Evolutionary conservation across 1,140 invertebrate species (phyloP), one percentile per base, ranked within the genome.

Genomic region (Cotesia glomerata): DNA sequence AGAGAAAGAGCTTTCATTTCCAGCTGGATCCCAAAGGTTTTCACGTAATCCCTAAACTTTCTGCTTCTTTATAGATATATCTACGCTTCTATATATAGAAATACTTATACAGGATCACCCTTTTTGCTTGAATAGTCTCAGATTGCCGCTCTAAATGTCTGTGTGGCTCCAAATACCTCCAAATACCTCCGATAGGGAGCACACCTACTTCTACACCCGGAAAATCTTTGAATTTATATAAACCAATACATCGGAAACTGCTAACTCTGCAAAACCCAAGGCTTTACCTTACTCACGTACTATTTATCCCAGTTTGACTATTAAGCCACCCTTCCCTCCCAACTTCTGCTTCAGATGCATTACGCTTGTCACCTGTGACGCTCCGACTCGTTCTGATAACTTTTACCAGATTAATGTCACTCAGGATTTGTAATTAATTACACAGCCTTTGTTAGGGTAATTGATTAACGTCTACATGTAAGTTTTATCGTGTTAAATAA

Each of bases 31-130:
- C 45, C 69, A 71, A 45, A 26, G 69, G 69, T 71, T 71, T 63
- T 64, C 69, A 34, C 62, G 69, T 71, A 71, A 71, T 71, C 69
- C 62, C 69, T 62, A 71, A 64, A 71, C 61, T 71, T 71, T 56
- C 62, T 54, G 65, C 69, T 71, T 71, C 45, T 49, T 26, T 32
- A 32, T 9, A 45, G 49, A 63, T 32, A 26, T 26, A 26, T 26
- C 26, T 26, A 26, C 26, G 3, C 26, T n/a, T n/a, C 26, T 26
- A 26, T 26, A 26, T 26, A 26, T 26, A 26, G 2, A 26, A 2
- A 26, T 26, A 26, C 26, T 26, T 26, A 26, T 26, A 26, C n/a
- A 26, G 69, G 69, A 71, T 65, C 69, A 71, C 69, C 49, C 59
- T 71, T 71, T 65, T 54, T 54, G 34, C 62, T 39, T 14, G 14